Evolutionary conservation across 2,113 vertebrate genomes (phyloP), one percentile per base, ranked within the genome.

Genomic region (Micronycteris hirsuta): DNA sequence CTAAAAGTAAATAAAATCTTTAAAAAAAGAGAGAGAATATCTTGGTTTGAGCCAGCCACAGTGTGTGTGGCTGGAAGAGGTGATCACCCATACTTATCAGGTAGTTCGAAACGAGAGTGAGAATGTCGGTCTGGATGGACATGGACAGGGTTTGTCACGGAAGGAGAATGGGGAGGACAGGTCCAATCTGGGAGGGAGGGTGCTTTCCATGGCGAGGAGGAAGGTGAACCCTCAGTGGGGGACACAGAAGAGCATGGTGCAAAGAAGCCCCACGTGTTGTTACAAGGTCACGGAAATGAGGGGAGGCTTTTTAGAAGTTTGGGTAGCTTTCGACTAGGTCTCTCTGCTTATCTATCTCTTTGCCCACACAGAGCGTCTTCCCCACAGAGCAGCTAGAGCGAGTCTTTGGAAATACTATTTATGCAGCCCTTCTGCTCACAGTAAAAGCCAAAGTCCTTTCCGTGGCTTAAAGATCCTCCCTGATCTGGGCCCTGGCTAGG

Each of bases 291-390:
- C 17, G 54, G 74, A 76, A 52, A 54, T 12, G 19, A 65, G 38
- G 33, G 12, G 13, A 61, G 19, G 4, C 31, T 63, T 54, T 83
- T 26, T 28, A 77, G 68, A 73, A 19, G 38, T 63, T 15, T 28
- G 14, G 14, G 13, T n/a, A 7, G 11, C 9, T 5, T 89, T 56
- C 5, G 3, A 17, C 2, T 2, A 38, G 1, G 0, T 20, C 19
- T 20, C 63, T 67, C 6, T 9, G 17, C 36, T 63, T 73, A 31
- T 36, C n/a, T 17, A 2, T 4, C n/a, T 68, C 58, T 12, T 28
- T 63, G 36, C 67, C 67, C 67, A 70, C 4, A 19, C n/a, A 78
- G 45, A 38, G 10, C 26, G 17, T 74, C 49, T 83, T 92, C 26
- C 45, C 54, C 19, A 19, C 4, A 38, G 36, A 61, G 13, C n/a